A percentile compares a stretch with the other conserved stretches of the same genome.
Conservation (phyloP, 2,888 invertebrate species). For the Zaprionus obscuricornis region DNA sequence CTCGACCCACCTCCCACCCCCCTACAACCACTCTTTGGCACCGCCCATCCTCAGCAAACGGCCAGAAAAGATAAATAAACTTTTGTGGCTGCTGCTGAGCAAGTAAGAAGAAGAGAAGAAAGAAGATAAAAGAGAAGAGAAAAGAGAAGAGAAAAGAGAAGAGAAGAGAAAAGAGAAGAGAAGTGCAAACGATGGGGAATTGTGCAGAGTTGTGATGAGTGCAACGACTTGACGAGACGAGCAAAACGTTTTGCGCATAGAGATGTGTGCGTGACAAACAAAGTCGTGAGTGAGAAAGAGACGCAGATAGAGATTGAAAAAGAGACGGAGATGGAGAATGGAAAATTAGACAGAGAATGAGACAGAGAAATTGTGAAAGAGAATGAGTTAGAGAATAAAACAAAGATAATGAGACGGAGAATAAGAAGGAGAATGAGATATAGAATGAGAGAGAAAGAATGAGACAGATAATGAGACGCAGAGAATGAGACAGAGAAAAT, state of each 20-base stretch:
- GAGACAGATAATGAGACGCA: too few relatives aligned
- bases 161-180: background rate
- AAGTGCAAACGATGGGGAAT: conserved; percentile 11
- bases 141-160: background rate
- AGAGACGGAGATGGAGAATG: too few relatives aligned
- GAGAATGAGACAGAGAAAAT: too few relatives aligned
- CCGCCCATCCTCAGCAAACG: too few relatives aligned
- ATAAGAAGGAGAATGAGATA: too few relatives aligned
- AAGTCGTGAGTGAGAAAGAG: background rate
- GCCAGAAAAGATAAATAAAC: conserved; percentile 74
- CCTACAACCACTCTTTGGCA: background rate
- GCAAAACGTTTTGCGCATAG: conserved; percentile 11
- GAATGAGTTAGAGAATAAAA: too few relatives aligned
- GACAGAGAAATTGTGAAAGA: too few relatives aligned
- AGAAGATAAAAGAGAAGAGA: conserved; percentile 6
- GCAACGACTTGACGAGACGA: conserved; percentile 80
- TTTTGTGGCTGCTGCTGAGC: conserved; percentile 35
- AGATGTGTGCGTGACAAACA: conserved; percentile 31
- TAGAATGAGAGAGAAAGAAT: too few relatives aligned
- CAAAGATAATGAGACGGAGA: too few relatives aligned
- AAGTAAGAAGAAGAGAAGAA: background rate
- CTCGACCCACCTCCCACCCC: background rate
- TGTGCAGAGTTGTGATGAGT: conserved; percentile 80
- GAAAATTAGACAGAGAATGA: too few relatives aligned
- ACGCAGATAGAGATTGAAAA: too few relatives aligned